Evolutionary conservation across 1,140 invertebrate species (phyloP).

Genomic region (Drosophila gunungcola): DNA sequence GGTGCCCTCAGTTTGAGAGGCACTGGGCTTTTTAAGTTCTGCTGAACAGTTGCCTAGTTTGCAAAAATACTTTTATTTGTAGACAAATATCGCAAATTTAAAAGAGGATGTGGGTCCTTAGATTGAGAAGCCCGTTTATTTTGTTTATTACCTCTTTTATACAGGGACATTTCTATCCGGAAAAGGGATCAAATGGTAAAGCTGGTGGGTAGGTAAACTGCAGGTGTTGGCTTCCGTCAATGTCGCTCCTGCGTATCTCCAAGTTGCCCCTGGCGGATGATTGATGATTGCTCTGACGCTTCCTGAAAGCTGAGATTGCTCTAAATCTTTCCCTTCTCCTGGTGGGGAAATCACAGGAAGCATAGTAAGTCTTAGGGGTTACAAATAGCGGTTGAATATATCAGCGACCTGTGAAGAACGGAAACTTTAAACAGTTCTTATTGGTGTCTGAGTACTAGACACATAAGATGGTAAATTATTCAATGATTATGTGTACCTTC

Average conservation of each 20-base stretch:
- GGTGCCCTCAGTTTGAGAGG: no score
- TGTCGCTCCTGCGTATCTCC: conserved; percentile 17
- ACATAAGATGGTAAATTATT: background rate
- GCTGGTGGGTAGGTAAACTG: background rate
- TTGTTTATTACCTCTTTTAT: no score
- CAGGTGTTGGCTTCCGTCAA: conserved; percentile 28
- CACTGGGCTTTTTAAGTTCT: no score
- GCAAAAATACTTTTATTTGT: no score
- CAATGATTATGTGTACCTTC: conserved; percentile 3
- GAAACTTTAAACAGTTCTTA: conserved; percentile 7
- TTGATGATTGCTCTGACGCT: conserved; percentile 37
- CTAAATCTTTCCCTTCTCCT: background rate
- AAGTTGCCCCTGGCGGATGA: conserved; percentile 30
- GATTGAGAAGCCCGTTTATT: no score
- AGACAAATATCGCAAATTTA: no score
- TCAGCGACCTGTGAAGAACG: background rate
- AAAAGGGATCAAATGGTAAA: background rate
- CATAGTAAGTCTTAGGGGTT: conserved; percentile 3
- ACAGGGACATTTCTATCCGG: no score
- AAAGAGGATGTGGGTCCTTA: no score
- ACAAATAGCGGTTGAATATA: conserved; percentile 15
- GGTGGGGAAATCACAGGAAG: conserved; percentile 13
- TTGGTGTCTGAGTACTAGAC: background rate
- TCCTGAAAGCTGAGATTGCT: conserved; percentile 30
- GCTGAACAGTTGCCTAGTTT: no score